Conservation (phyloP, 2,113 vertebrate genomes). For the Callaeas wilsoni region DNA sequence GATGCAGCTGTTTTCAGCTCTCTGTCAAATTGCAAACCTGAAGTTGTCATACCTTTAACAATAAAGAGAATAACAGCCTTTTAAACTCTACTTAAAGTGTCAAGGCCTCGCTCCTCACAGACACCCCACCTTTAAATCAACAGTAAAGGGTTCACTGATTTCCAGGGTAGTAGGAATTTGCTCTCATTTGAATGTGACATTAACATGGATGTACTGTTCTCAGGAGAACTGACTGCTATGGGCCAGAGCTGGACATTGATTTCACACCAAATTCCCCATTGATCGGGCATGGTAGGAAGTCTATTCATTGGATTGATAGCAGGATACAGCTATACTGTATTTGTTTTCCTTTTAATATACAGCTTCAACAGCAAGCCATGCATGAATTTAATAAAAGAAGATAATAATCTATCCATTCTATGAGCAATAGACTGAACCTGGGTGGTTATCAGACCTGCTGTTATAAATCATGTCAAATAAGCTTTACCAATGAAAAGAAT, state of each 20-base stretch:
- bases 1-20: conserved; percentile 17
- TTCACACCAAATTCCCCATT: conserved; percentile 50
- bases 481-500: not conserved
- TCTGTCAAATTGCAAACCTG: not conserved
- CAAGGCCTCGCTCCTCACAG: not conserved
- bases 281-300: conserved; percentile 39
- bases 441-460: conserved; percentile 34
- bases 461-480: conserved; percentile 62
- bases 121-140: conserved; percentile 46
- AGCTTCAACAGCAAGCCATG: conserved; percentile 42
- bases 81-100: conserved; percentile 48
- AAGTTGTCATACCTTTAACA: conserved; percentile 16
- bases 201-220: conserved; percentile 57
- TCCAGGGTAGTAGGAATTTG: conserved; percentile 40
- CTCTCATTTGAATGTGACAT: conserved; percentile 60
- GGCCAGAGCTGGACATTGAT: conserved; percentile 43
- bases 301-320: conserved; percentile 30
- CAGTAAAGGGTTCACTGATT: conserved; percentile 47
- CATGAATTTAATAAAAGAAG: conserved; percentile 66
- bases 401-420: conserved; percentile 57
- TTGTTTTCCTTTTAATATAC: conserved; percentile 60
- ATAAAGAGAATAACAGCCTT: conserved; percentile 46
- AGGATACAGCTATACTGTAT: conserved; percentile 40
- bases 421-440: conserved; percentile 5
- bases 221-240: conserved; percentile 26